Evolutionary conservation across 2,888 invertebrate species (phyloP).

Genomic region (Lysandra bellargus): DNA sequence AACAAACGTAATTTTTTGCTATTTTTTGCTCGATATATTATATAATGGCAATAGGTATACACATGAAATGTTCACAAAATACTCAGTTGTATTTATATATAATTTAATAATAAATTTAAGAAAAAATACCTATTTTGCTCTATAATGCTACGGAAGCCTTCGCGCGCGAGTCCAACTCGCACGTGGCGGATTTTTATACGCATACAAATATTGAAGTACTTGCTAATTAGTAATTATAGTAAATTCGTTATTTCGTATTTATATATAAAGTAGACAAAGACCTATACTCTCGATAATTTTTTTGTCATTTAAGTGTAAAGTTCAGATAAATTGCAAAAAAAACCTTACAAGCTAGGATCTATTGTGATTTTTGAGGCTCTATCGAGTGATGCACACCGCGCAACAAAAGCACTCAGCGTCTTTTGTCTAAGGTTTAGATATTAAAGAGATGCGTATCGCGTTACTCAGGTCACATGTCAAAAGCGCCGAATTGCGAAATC

Average conservation of each 20-base stretch:
- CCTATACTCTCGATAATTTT: not conserved
- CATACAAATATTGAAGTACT: too few relatives aligned
- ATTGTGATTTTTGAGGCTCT: slow-evolving; percentile 32
- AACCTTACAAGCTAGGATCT: not conserved
- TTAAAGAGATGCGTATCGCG: slow-evolving; percentile 56
- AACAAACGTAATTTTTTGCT: too few relatives aligned
- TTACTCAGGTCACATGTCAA: slow-evolving; percentile 64
- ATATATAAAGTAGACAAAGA: not conserved
- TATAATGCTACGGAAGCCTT: too few relatives aligned
- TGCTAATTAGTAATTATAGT: too few relatives aligned
- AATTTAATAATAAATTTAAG: too few relatives aligned
- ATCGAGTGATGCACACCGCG: slow-evolving; percentile 5
- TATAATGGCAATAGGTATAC: too few relatives aligned
- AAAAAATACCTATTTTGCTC: too few relatives aligned
- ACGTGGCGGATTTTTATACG: too few relatives aligned
- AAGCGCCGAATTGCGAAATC: slow-evolving; percentile 51
- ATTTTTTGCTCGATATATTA: too few relatives aligned
- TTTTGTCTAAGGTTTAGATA: slow-evolving; percentile 23
- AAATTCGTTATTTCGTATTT: not conserved
- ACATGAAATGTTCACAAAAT: too few relatives aligned
- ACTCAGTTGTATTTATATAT: too few relatives aligned
- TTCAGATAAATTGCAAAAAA: slow-evolving; percentile 17
- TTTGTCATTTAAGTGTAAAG: slow-evolving; percentile 8
- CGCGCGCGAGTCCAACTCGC: too few relatives aligned
- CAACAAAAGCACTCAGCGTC: slow-evolving; percentile 38